phyloP scores from a whole-genome alignment of 2,797 vertebrate species.

The Apogon hyalosoma region DNA sequence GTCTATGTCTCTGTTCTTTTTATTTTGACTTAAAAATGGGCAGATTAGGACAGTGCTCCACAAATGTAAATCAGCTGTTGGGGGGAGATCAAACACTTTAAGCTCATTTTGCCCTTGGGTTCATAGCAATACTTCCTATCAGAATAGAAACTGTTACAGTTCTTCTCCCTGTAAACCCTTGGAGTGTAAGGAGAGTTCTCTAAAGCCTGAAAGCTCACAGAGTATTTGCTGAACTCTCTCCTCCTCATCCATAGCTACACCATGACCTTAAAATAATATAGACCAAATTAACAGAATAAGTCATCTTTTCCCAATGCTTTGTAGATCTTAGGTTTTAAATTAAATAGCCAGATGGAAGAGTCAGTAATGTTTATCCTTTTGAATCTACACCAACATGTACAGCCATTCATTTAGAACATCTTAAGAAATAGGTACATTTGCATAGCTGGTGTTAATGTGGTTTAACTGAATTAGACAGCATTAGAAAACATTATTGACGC shows the following conservation, averaged over 20 bases:
- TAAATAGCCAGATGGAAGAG: conserved; percentile 2
- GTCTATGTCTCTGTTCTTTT: conserved; percentile 37
- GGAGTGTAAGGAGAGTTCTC: conserved; percentile 71
- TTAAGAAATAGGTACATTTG: conserved; percentile 9
- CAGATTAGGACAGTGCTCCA: conserved; percentile 69
- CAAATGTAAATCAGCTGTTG: conserved; percentile 81
- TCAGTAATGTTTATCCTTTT: conserved; percentile 2
- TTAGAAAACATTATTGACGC: not conserved
- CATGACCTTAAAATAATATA: conserved; percentile 53
- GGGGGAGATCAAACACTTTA: conserved; percentile 79
- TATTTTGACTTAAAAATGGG: conserved; percentile 76
- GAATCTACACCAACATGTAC: conserved; percentile 1
- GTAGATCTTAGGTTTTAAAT: not conserved
- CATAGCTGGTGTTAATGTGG: not conserved
- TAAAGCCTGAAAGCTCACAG: conserved; percentile 52
- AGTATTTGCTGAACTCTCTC: conserved; percentile 56
- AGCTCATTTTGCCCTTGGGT: conserved; percentile 76
- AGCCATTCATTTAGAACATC: conserved; percentile 1
- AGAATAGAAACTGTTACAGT: conserved; percentile 72
- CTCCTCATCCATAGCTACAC: conserved; percentile 59
- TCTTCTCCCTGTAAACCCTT: conserved; percentile 66
- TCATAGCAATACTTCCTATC: conserved; percentile 72
- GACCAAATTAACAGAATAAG: conserved; percentile 35
- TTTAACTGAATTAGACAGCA: conserved; percentile 5
- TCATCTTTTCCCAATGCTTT: conserved; percentile 1